Base-by-base conservation (phyloP, 30 jellyfish, hydroid and myxozoan genomes). In the Kudoa iwatai region DNA sequence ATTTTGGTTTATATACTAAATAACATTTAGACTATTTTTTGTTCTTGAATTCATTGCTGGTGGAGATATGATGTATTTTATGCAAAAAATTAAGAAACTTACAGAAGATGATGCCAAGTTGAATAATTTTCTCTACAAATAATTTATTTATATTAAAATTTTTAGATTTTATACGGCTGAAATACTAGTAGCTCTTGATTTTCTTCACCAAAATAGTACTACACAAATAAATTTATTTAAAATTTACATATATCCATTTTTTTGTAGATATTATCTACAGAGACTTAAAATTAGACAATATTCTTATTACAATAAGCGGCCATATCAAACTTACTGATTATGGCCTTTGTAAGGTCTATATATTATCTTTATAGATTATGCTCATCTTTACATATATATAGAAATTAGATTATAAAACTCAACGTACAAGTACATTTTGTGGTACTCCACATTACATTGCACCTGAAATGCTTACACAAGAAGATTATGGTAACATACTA, bases 401-500 rank as follows among this genome's bases (percentile, higher is more conserved):
- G 25, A 7, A 17, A 36, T 6, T 4, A 12, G 28, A 6, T 6
- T 15, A 17, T 36, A 6, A 9, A 12, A 4, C 14, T 36, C 24
- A 4, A 12, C 12, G 25, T 36, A 17, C 19, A 15, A 4, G 89
- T 40, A 81, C 99, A n/a, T 81, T 81, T 36, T 81, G 99, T 34
- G 99, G 99, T 17, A 81, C 99, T 12, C 99, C 99, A 22, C 62
- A 81, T 44, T 81, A 81, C 57, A 81, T 81, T 24, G 99, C 99
- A 2, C 99, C 99, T 18, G 99, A 81, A 58, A 81, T 81, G 3
- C 43, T 81, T 2, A 32, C 83, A 36, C 86, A 88, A 14, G 99
- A 81, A 30, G 89, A 81, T 38, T 81, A 81, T 39, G 98, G 98
- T 77, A 53, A n/a, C n/a, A n/a, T n/a, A n/a, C n/a, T n/a, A n/a